Evolutionary conservation across 2,113 vertebrate genomes (phyloP), one percentile per base, ranked within the genome.

Genomic region (Microtus oregoni): DNA sequence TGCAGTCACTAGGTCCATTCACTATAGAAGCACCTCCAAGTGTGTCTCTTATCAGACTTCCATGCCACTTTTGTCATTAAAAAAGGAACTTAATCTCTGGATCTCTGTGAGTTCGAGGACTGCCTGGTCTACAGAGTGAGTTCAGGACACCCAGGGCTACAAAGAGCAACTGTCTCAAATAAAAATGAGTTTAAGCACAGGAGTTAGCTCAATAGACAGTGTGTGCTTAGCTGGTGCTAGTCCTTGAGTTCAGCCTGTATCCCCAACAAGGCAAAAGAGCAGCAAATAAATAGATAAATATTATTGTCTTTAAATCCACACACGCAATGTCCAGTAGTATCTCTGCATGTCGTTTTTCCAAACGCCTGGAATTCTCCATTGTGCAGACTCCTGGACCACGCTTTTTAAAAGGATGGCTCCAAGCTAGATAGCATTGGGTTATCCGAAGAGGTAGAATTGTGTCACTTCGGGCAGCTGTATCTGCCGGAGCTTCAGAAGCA

Each of bases 401-500:
- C 19, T 32, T 63, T 3, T 44, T 24, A 52, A 67, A 72, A 77
- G 2, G 50, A 38, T 44, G 3, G 1, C 13, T 13, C 75, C 10
- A 0, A 24, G 75, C 4, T 4, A 14, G 47, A 41, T 61, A 79
- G n/a, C 26, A 30, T 38, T 20, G 9, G 77, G 47, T 65, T 9
- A 2, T 3, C 52, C 0, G 2, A 22, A 90, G 47, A 38, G 38
- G 50, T 15, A n/a, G 0, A 19, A 28, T 14, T 15, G 35, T 7
- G 1, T 28, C 55, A 1, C 17, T 4, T 0, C 0, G 0, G 79
- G 19, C 41, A 50, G n/a, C 32, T 30, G 1, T 1, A 7, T 20
- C 85, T 58, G 14, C 14, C 2, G 15, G 3, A 2, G 32, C 19
- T 63, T 82, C 10, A 55, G 28, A 94, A 83, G 79, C 44, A 91